phyloP scores from a whole-genome alignment of 2,888 invertebrate species.

The Buathra laborator region DNA sequence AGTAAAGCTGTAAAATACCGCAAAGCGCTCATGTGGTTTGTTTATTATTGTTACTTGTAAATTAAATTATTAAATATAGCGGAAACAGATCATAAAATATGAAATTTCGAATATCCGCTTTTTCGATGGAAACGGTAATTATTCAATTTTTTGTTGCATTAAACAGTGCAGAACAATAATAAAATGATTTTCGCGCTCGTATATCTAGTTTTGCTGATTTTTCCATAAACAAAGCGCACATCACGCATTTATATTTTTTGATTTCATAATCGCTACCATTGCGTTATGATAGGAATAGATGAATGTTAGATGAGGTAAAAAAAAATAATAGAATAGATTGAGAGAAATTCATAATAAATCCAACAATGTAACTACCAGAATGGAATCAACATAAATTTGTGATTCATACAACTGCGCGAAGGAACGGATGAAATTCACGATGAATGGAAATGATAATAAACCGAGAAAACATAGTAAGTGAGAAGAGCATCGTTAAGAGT shows the following conservation, averaged over 20 bases:
- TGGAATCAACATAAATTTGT: slow-evolving; percentile 12
- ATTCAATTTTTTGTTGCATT: no score
- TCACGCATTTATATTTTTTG: background rate
- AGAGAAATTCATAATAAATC: background rate
- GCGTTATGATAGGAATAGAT: background rate
- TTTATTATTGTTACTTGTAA: background rate
- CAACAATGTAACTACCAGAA: background rate
- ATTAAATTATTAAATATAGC: no score
- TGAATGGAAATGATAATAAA: slow-evolving; percentile 7
- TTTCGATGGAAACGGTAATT: no score
- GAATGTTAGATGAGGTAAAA: background rate
- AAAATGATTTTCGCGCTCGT: no score
- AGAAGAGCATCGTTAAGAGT: slow-evolving; percentile 1
- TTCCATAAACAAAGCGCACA: no score
- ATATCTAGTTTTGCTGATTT: no score
- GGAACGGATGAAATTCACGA: slow-evolving; percentile 8
- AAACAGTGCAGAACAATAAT: no score
- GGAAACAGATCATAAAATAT: no score
- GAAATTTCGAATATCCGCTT: no score
- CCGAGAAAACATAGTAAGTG: background rate
- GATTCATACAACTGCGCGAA: slow-evolving; percentile 7
- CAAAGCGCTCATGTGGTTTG: background rate
- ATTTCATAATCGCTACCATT: background rate
- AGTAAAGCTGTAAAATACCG: no score
- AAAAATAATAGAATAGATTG: background rate